phyloP scores from a whole-genome alignment of 1,140 invertebrate species.

The Psix sp. region DNA sequence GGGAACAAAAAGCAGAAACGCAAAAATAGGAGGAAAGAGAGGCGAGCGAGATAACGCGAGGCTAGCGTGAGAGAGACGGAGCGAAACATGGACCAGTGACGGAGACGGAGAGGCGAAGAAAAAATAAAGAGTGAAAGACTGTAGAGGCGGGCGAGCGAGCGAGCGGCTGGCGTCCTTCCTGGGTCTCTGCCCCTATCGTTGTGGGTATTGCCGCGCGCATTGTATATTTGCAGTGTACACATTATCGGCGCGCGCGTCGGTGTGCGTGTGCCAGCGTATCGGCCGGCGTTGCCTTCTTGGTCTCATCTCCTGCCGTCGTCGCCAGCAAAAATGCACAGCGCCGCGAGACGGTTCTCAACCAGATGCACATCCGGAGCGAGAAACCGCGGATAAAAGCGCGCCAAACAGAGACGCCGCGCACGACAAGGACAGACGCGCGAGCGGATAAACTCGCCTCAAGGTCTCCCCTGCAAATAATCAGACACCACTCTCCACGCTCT shows the following conservation, averaged over 20 bases:
- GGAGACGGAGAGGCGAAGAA: slow-evolving; percentile 17
- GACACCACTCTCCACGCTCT: slow-evolving; percentile 42
- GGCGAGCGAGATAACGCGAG: slow-evolving; percentile 2
- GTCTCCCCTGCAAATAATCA: slow-evolving; percentile 58
- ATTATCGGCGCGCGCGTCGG: slow-evolving; percentile 64
- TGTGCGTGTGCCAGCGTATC: slow-evolving; percentile 52
- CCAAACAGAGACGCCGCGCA: slow-evolving; percentile 1
- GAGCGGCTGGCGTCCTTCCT: slow-evolving; percentile 74
- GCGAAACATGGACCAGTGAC: slow-evolving; percentile 7
- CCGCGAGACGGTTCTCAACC: slow-evolving; percentile 71
- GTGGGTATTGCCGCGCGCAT: slow-evolving; percentile 67
- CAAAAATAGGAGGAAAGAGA: slow-evolving; percentile 7
- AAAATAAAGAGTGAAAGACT: slow-evolving; percentile 25
- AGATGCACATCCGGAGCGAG: slow-evolving; percentile 57
- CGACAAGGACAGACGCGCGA: slow-evolving; percentile 16
- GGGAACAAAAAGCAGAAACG: too few relatives aligned
- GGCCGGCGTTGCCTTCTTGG: slow-evolving; percentile 52
- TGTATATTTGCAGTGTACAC: slow-evolving; percentile 72
- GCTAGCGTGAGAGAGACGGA: background rate
- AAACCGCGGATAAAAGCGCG: slow-evolving; percentile 25
- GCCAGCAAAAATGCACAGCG: slow-evolving; percentile 73
- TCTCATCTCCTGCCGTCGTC: slow-evolving; percentile 55
- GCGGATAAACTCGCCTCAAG: slow-evolving; percentile 60
- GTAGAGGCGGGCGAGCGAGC: slow-evolving; percentile 49
- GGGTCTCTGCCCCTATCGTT: slow-evolving; percentile 74